Evolutionary conservation across 37 sponge, comb jelly and placozoan genomes (phyloP).

Genomic region (Chondrilla cf. caribensis): DNA sequence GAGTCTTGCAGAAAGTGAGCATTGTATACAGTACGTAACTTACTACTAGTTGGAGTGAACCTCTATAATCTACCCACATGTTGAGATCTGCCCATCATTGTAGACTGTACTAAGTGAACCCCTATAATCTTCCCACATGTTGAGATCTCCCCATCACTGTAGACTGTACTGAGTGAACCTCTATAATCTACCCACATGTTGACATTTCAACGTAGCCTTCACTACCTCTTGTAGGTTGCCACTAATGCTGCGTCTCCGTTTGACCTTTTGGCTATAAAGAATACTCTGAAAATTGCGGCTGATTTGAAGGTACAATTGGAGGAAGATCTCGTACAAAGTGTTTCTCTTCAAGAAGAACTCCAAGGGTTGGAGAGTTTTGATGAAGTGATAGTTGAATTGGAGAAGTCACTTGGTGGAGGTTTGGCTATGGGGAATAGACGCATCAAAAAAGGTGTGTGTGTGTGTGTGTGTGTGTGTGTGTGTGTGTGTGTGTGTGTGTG

Average conservation of each 20-base stretch:
- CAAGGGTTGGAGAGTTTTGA: slow-evolving; percentile 31
- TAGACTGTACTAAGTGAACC: too few species aligned
- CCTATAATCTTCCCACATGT: too few species aligned
- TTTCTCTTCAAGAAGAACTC: background rate
- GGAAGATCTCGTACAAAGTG: background rate
- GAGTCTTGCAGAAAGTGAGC: slow-evolving; percentile 67
- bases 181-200: too few species aligned
- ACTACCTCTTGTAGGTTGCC: slow-evolving; percentile 35
- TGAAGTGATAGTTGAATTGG: slow-evolving; percentile 37
- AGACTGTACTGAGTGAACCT: too few species aligned
- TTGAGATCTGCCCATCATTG: background rate
- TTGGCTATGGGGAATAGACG: background rate
- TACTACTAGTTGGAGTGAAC: too few species aligned
- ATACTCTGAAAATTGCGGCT: slow-evolving; percentile 40
- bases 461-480: too few species aligned
- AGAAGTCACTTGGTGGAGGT: slow-evolving; percentile 19
- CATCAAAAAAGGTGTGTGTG: slow-evolving; percentile 33
- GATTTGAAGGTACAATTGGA: background rate
- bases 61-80: too few species aligned
- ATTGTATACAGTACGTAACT: background rate
- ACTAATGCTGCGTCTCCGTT: slow-evolving; percentile 10
- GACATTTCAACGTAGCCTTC: background rate
- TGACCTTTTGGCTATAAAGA: slow-evolving; percentile 50
- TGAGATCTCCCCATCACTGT: background rate
- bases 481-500: background rate